Evolutionary conservation across 2,113 vertebrate genomes (phyloP).

Genomic region (Rhynchomys soricoides): DNA sequence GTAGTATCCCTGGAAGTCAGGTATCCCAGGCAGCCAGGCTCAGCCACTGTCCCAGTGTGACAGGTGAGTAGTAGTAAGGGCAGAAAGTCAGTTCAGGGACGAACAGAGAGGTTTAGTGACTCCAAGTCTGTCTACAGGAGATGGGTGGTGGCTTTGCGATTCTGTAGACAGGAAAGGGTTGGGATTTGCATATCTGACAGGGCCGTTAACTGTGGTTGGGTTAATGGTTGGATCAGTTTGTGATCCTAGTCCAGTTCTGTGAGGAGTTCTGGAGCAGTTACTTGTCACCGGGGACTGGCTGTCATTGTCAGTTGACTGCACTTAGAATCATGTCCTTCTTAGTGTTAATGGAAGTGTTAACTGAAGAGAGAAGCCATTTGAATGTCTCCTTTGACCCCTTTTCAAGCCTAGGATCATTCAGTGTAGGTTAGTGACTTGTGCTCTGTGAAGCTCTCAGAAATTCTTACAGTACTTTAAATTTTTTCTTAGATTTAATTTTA

Average conservation of each 20-base stretch:
- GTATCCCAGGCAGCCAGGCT: neutral
- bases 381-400: neutral
- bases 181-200: neutral
- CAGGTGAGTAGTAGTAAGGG: neutral
- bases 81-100: neutral
- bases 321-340: neutral
- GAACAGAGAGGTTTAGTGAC: neutral
- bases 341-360: neutral
- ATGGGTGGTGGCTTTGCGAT: too few species aligned
- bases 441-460: neutral
- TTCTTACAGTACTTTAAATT: neutral
- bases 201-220: neutral
- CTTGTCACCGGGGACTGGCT: neutral
- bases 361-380: neutral
- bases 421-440: neutral
- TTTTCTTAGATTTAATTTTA: neutral
- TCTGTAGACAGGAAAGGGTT: neutral
- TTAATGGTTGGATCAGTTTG: neutral
- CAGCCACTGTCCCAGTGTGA: neutral
- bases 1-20: neutral
- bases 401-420: neutral
- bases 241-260: neutral
- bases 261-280: neutral
- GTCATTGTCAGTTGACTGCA: neutral
- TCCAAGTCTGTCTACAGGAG: neutral